Evolutionary conservation across 2,888 invertebrate species (phyloP).

Genomic region (Atethmia centrago): DNA sequence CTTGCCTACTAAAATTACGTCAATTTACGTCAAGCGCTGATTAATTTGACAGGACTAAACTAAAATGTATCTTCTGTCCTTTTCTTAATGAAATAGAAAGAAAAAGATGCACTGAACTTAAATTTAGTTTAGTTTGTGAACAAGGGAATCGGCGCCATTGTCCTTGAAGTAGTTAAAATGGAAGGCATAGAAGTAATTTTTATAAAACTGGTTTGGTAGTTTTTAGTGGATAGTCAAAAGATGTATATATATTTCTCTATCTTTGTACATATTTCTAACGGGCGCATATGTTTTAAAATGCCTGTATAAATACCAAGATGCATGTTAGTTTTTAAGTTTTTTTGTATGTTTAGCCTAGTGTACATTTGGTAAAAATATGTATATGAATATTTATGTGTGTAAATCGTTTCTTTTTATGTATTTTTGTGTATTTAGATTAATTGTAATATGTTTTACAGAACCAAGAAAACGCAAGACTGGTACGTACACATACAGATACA

Average conservation of each 20-base stretch:
- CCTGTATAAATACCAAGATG: conserved; percentile 27
- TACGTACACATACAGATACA: conserved; percentile 74
- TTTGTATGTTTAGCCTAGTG: conserved; percentile 18
- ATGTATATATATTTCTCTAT: conserved; percentile 31
- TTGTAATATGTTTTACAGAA: conserved; percentile 77
- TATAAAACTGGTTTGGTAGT: too few species aligned
- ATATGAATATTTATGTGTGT: conserved; percentile 29
- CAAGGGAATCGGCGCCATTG: too few species aligned
- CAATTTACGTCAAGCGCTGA: too few species aligned
- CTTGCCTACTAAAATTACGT: too few species aligned
- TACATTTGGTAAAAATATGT: conserved; percentile 37
- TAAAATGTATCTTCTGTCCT: too few species aligned
- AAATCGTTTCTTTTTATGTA: conserved; percentile 17
- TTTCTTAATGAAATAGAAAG: too few species aligned
- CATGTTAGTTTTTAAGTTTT: conserved; percentile 41
- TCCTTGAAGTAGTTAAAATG: too few species aligned
- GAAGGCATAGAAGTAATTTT: too few species aligned
- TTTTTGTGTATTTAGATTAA: conserved; percentile 55
- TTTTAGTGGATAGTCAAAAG: not conserved
- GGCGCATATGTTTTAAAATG: not conserved
- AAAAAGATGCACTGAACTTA: too few species aligned
- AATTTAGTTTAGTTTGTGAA: too few species aligned
- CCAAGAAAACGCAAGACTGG: conserved; percentile 78
- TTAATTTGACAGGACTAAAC: too few species aligned
- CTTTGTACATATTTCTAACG: conserved; percentile 22